These are phyloP conservation scores for Ips typographus DNA, from an alignment of 1,140 invertebrate species.

Conservation along the genomic window DNA sequence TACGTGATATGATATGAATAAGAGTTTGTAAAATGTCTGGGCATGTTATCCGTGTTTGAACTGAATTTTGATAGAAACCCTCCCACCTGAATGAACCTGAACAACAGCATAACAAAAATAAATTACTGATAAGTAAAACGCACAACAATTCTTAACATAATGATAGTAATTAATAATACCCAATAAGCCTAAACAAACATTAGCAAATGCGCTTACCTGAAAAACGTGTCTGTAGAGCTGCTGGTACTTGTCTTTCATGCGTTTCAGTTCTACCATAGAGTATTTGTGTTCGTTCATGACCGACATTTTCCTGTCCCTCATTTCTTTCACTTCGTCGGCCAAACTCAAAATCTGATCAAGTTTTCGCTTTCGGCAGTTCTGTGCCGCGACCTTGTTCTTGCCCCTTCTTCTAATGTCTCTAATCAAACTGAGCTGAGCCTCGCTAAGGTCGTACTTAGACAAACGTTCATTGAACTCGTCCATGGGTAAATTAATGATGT, in stretches of 20 bases:
- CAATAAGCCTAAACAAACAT: no score
- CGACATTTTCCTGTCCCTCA: slow-evolving; percentile 79
- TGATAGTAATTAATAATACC: no score
- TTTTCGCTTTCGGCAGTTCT: slow-evolving; percentile 97
- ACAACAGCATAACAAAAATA: no score
- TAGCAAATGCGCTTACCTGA: slow-evolving; percentile 61
- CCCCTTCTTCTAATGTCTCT: slow-evolving; percentile 80
- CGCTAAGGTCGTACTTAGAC: slow-evolving; percentile 91
- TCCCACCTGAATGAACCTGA: no score
- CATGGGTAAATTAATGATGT: slow-evolving; percentile 96
- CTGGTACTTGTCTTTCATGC: slow-evolving; percentile 81
- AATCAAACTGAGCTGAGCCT: slow-evolving; percentile 90
- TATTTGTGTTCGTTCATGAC: slow-evolving; percentile 76
- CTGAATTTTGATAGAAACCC: no score
- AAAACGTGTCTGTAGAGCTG: slow-evolving; percentile 85
- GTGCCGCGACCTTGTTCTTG: slow-evolving; percentile 77
- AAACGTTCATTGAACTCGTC: slow-evolving; percentile 97
- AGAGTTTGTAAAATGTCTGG: no score
- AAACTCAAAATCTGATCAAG: slow-evolving; percentile 90
- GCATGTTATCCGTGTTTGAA: no score
- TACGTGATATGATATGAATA: no score
- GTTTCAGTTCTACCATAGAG: slow-evolving; percentile 70
- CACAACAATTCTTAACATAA: no score
- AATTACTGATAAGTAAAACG: no score
- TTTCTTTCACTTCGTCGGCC: slow-evolving; percentile 87